Evolutionary conservation across 2,797 vertebrate genomes (phyloP).

Genomic region (Nasua narica): DNA sequence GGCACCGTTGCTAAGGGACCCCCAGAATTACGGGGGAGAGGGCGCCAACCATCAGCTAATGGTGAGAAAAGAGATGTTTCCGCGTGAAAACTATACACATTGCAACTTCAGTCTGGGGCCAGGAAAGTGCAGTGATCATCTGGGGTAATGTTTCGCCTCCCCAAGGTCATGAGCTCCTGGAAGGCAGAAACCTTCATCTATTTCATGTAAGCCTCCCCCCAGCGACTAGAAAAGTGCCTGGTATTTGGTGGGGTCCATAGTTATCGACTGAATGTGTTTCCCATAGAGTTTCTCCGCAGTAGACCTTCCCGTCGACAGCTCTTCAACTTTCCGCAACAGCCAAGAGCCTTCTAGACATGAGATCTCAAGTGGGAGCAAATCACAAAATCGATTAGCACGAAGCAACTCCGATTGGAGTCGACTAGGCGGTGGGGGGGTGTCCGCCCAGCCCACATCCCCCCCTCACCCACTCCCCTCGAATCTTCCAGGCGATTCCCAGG

Average conservation of each 20-base stretch:
- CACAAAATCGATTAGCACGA: too few relatives aligned
- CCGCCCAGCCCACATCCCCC: accelerated
- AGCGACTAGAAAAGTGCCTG: neutral
- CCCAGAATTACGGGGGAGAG: accelerated
- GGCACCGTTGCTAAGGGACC: too few relatives aligned
- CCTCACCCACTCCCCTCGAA: neutral
- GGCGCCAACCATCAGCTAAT: neutral
- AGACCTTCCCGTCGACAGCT: neutral
- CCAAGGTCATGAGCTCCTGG: neutral
- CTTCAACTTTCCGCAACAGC: too few relatives aligned
- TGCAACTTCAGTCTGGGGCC: neutral
- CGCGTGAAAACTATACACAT: accelerated
- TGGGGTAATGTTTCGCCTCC: accelerated
- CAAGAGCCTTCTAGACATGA: neutral
- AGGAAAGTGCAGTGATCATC: neutral
- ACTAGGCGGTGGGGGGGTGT: accelerated
- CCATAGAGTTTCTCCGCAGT: accelerated
- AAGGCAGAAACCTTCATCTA: neutral
- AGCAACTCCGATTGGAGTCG: neutral
- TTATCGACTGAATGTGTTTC: neutral
- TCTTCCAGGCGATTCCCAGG: neutral
- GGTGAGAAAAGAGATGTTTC: accelerated
- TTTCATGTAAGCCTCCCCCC: neutral
- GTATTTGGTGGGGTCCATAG: accelerated
- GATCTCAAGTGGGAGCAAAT: neutral